These are phyloP conservation scores for Gallinago jamesoni DNA, from an alignment of 2,113 vertebrate species.

Conservation along the genomic window DNA sequence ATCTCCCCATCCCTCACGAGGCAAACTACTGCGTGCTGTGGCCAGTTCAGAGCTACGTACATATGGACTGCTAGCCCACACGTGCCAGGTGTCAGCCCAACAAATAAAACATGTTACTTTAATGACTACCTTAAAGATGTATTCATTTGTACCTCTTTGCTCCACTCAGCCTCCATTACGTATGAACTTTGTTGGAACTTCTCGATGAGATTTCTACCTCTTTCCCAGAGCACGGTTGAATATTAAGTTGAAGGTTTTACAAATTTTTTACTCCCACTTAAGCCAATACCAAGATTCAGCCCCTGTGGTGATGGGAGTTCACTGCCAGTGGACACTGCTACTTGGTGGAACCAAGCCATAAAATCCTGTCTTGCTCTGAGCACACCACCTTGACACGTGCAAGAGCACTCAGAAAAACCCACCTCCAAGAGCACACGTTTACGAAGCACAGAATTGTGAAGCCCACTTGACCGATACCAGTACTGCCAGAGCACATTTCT, in stretches of 20 bases:
- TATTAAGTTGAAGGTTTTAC: not conserved
- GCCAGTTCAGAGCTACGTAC: accelerated
- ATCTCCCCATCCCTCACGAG: accelerated
- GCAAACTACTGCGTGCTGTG: not conserved
- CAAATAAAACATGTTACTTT: not conserved
- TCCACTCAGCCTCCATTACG: not conserved
- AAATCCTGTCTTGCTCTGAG: not conserved
- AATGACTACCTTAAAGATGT: not conserved
- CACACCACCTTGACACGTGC: accelerated
- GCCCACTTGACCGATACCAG: not conserved
- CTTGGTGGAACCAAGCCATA: not conserved
- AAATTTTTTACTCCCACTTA: not conserved
- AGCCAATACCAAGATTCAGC: not conserved
- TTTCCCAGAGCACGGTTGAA: not conserved
- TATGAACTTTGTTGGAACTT: not conserved
- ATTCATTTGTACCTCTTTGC: not conserved
- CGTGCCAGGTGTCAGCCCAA: accelerated
- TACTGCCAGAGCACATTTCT: accelerated
- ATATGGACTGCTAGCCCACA: not conserved
- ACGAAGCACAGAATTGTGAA: not conserved
- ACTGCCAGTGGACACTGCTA: not conserved
- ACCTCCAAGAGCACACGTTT: not conserved
- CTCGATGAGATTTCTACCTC: not conserved
- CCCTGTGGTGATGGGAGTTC: accelerated
- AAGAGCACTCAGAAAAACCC: accelerated